Evolutionary conservation across 2,888 invertebrate species (phyloP).

Genomic region (Portevinia maculata): DNA sequence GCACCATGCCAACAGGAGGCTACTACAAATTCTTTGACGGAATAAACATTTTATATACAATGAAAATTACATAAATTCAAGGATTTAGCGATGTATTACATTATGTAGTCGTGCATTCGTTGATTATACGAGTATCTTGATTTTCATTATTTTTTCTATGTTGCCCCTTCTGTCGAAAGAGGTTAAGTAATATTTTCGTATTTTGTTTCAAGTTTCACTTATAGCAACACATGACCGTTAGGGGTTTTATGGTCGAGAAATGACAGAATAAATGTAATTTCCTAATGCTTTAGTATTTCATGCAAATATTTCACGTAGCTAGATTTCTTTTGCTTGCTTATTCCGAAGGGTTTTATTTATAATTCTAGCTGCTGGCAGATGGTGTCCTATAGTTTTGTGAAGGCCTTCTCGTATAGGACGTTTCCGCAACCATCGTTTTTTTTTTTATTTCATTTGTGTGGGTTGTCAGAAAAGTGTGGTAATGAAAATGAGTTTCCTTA

Average conservation of each 20-base stretch:
- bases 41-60: conserved; percentile 41
- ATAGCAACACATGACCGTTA: conserved; percentile 3
- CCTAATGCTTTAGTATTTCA: conserved; percentile 57
- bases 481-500: conserved; percentile 36
- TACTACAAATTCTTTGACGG: conserved; percentile 40
- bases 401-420: conserved; percentile 9
- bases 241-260: conserved; percentile 13
- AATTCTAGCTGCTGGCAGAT: conserved; percentile 2
- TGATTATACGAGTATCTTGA: conserved; percentile 6
- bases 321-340: conserved; percentile 16
- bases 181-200: conserved; percentile 13
- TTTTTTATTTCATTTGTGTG: neutral
- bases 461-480: conserved; percentile 33
- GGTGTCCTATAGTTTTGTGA: conserved; percentile 17
- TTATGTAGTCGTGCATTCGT: too few species aligned
- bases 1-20: neutral
- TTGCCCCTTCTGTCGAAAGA: neutral
- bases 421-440: neutral
- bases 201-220: conserved; percentile 28
- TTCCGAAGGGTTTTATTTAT: conserved; percentile 11
- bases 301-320: conserved; percentile 49
- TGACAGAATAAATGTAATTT: conserved; percentile 54
- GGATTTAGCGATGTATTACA: too few species aligned
- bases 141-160: neutral
- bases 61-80: conserved; percentile 48